These are phyloP conservation scores for Drosophila mojavensis DNA, from an alignment of 1,140 invertebrate species.

Conservation along the genomic window DNA sequence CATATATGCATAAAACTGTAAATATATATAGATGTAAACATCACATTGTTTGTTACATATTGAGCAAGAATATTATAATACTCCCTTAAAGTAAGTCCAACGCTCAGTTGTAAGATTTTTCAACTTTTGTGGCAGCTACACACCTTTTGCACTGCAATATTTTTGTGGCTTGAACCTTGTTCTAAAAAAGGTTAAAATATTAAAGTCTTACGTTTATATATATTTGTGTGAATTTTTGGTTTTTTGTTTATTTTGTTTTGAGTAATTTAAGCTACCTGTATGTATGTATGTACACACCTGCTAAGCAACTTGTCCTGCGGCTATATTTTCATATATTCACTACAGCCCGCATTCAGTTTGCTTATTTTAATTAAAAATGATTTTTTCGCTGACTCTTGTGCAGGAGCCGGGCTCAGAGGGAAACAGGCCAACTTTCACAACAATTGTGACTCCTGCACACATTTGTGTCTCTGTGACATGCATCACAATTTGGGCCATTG, in stretches of 20 bases:
- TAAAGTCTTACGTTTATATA: background rate
- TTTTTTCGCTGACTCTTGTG: background rate
- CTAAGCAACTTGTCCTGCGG: background rate
- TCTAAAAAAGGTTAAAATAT: background rate
- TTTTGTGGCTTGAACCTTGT: too few relatives aligned
- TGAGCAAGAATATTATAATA: too few relatives aligned
- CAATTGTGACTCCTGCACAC: slow-evolving; percentile 31
- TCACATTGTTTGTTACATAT: too few relatives aligned
- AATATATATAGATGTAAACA: background rate
- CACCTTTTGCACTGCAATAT: too few relatives aligned
- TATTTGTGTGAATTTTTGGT: background rate
- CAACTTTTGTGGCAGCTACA: too few relatives aligned
- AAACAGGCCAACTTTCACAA: slow-evolving; percentile 12
- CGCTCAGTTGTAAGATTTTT: too few relatives aligned
- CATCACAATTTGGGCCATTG: slow-evolving; percentile 48
- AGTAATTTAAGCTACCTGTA: background rate
- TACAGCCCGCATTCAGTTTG: slow-evolving; percentile 15
- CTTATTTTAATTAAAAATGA: slow-evolving; percentile 35
- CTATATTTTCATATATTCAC: slow-evolving; percentile 1
- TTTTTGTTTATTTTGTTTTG: background rate
- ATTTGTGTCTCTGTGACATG: slow-evolving; percentile 47
- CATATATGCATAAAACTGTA: too few relatives aligned
- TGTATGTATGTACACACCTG: background rate
- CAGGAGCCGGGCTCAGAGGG: background rate
- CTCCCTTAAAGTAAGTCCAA: too few relatives aligned